These are phyloP conservation scores for Pseudomyrmex cubaensis DNA, from an alignment of 1,140 invertebrate genomes.

Conservation along the genomic window DNA sequence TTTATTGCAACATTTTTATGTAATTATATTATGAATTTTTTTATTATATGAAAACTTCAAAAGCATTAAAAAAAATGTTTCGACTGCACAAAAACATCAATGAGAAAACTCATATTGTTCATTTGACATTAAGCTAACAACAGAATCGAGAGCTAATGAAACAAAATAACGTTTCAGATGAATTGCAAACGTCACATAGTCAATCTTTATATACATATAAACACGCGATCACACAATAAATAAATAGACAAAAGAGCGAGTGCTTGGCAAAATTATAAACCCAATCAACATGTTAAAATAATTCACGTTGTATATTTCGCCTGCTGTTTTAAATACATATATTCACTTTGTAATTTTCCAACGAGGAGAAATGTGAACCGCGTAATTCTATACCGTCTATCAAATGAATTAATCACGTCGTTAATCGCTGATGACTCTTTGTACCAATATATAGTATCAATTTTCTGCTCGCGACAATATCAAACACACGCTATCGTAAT, in stretches of 20 bases:
- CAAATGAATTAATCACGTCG: constrained; percentile 38
- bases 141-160: constrained; percentile 2
- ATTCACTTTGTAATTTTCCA: constrained; percentile 25
- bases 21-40: not conserved
- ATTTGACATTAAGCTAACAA: not conserved
- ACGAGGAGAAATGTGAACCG: not conserved
- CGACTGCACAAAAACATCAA: not conserved
- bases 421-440: constrained; percentile 17
- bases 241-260: constrained; percentile 11
- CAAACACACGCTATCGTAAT: too few species aligned
- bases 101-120: not conserved
- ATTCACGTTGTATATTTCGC: not conserved
- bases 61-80: not conserved
- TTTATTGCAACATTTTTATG: not conserved
- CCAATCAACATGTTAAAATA: not conserved
- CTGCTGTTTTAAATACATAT: not conserved
- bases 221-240: not conserved
- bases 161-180: not conserved
- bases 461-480: too few species aligned
- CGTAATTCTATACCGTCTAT: not conserved
- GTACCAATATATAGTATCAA: not conserved
- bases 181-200: too few species aligned
- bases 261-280: constrained; percentile 15
- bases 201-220: too few species aligned
- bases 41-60: not conserved